Percentiles rank a stretch among this genome's conserved stretches.
Evolutionary conservation across 92 coral and sea anemone species (phyloP).

Genomic region (Montipora capitata): DNA sequence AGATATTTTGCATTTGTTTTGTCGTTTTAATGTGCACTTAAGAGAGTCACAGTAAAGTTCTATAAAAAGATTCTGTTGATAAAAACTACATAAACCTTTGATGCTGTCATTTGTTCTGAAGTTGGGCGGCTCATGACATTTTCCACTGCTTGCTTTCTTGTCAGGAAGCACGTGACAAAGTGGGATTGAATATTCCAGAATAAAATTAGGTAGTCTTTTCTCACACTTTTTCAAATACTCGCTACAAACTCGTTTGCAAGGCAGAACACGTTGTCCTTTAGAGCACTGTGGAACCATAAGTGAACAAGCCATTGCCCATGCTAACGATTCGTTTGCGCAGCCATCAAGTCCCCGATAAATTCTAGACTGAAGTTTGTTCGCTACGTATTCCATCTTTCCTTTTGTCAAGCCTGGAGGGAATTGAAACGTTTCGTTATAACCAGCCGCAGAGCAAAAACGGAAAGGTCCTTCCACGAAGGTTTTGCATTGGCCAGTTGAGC

Average conservation of each 20-base stretch:
- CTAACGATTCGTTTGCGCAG: constrained; percentile 5
- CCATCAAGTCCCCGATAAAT: not conserved
- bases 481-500: constrained; percentile 16
- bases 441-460: constrained; percentile 27
- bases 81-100: constrained; percentile 32
- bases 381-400: not conserved
- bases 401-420: constrained; percentile 19
- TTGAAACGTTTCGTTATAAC: constrained; percentile 34
- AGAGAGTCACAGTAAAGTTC: not conserved
- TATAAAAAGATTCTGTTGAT: not conserved
- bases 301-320: constrained; percentile 38
- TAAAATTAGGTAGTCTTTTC: not conserved
- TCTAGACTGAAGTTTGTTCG: not conserved
- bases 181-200: not conserved
- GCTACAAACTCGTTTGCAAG: constrained; percentile 76
- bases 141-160: constrained; percentile 24
- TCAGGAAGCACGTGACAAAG: constrained; percentile 61
- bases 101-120: constrained; percentile 56
- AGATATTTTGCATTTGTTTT: no score
- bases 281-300: constrained; percentile 63
- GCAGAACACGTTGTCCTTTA: constrained; percentile 49
- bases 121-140: constrained; percentile 79
- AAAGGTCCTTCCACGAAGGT: constrained; percentile 22
- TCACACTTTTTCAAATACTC: constrained; percentile 75
- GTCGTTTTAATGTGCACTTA: no score